These are phyloP conservation scores for Mola mola DNA, from an alignment of 2,113 vertebrate genomes.

Conservation along the genomic window DNA sequence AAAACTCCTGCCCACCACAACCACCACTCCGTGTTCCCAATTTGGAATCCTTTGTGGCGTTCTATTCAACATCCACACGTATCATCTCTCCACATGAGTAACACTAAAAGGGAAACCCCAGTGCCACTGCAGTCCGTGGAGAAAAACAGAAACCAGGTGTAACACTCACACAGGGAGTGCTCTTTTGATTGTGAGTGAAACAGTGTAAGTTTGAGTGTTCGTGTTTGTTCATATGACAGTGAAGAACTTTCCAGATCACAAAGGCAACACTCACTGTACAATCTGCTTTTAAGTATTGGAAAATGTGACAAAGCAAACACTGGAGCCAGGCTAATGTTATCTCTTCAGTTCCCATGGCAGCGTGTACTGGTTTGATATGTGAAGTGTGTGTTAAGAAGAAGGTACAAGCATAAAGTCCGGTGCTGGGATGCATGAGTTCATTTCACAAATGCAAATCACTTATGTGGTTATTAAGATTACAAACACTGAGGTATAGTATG, in stretches of 20 bases:
- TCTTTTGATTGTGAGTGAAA: constrained; percentile 54
- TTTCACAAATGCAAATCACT: constrained; percentile 8
- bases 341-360: constrained; percentile 58
- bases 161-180: constrained; percentile 66
- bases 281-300: constrained; percentile 55
- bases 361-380: constrained; percentile 42
- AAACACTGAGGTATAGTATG: too few species aligned
- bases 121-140: constrained; percentile 50
- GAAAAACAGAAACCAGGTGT: constrained; percentile 78
- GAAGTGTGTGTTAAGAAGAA: constrained; percentile 26
- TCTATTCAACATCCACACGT: constrained; percentile 80
- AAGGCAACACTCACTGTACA: constrained; percentile 68
- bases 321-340: constrained; percentile 66
- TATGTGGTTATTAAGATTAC: neutral
- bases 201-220: constrained; percentile 13
- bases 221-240: constrained; percentile 37
- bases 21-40: constrained; percentile 42
- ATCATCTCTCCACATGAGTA: constrained; percentile 78
- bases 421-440: neutral
- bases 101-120: constrained; percentile 69
- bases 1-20: constrained; percentile 42
- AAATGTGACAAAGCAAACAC: constrained; percentile 58
- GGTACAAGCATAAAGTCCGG: constrained; percentile 32
- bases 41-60: constrained; percentile 72
- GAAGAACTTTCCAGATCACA: constrained; percentile 56